Conservation (phyloP, 2,797 vertebrate genomes). For the Girardinus metallicus region DNA sequence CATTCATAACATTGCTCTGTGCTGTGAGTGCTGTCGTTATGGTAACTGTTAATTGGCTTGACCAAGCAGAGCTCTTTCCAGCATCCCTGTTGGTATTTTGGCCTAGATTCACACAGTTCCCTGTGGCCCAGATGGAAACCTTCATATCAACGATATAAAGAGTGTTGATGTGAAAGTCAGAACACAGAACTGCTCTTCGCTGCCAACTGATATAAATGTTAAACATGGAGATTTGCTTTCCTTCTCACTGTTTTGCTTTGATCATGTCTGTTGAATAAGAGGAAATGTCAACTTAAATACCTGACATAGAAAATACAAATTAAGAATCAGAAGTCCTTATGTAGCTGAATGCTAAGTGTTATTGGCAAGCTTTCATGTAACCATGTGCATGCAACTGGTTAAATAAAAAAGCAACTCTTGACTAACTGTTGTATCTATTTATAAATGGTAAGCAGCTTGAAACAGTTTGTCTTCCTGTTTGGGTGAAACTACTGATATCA, state of each 20-base stretch:
- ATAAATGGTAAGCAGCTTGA: not conserved
- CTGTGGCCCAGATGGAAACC: conserved; percentile 14
- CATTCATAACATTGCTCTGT: conserved; percentile 62
- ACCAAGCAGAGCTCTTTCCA: conserved; percentile 41
- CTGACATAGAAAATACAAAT: not conserved
- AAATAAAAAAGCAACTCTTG: not conserved
- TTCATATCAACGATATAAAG: conserved; percentile 9
- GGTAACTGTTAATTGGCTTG: conserved; percentile 63
- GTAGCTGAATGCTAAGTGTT: not conserved
- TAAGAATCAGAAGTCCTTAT: not conserved
- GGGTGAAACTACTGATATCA: not conserved
- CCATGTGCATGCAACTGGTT: not conserved
- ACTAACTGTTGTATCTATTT: not conserved
- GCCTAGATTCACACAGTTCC: conserved; percentile 52
- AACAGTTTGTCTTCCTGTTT: not conserved
- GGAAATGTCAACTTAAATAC: not conserved
- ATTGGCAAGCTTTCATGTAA: not conserved
- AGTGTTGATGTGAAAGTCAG: not conserved
- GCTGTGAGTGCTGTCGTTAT: conserved; percentile 52
- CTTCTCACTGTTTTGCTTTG: not conserved
- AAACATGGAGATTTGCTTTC: not conserved
- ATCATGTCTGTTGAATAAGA: not conserved
- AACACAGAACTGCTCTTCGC: not conserved
- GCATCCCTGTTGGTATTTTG: conserved; percentile 55
- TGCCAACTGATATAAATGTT: not conserved